These are phyloP conservation scores for Eupeodes luniger DNA, from an alignment of 2,888 invertebrate genomes.

Conservation along the genomic window DNA sequence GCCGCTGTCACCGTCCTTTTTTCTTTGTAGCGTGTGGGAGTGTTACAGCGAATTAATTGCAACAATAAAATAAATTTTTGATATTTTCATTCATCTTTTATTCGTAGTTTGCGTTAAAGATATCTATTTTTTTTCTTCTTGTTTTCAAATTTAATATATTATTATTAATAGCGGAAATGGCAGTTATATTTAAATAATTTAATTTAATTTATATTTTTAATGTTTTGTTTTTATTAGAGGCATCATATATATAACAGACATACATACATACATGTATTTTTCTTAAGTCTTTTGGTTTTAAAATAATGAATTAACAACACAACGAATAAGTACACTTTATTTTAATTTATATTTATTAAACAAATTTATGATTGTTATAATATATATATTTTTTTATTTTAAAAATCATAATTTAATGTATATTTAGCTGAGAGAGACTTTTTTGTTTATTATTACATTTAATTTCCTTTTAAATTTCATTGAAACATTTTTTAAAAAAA, in stretches of 20 bases:
- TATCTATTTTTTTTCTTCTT: not conserved
- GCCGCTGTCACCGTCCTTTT: conserved; percentile 47
- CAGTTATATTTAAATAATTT: conserved; percentile 56
- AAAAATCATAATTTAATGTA: conserved; percentile 34
- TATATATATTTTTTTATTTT: conserved; percentile 4
- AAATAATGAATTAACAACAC: conserved; percentile 37
- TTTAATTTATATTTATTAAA: conserved; percentile 49
- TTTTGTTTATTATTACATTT: conserved; percentile 23
- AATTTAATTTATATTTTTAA: conserved; percentile 40
- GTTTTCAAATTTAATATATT: conserved; percentile 9
- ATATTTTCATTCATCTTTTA: conserved; percentile 28
- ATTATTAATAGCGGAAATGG: conserved; percentile 62
- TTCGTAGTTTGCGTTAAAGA: conserved; percentile 40
- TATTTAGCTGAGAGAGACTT: conserved; percentile 58
- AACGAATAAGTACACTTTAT: conserved; percentile 49
- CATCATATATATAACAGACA: conserved; percentile 14
- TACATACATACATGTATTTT: conserved; percentile 2
- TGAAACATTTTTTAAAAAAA: not conserved
- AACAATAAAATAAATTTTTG: conserved; percentile 47
- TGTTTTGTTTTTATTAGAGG: conserved; percentile 25
- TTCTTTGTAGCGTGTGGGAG: conserved; percentile 54
- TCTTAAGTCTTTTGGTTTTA: not conserved
- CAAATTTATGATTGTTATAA: conserved; percentile 30
- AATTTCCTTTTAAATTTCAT: not conserved
- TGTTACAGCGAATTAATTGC: conserved; percentile 52